Percentiles rank a stretch among this genome's conserved stretches.
Evolutionary conservation across 2,797 vertebrate genomes (phyloP).

Genomic region (Chelmon rostratus): DNA sequence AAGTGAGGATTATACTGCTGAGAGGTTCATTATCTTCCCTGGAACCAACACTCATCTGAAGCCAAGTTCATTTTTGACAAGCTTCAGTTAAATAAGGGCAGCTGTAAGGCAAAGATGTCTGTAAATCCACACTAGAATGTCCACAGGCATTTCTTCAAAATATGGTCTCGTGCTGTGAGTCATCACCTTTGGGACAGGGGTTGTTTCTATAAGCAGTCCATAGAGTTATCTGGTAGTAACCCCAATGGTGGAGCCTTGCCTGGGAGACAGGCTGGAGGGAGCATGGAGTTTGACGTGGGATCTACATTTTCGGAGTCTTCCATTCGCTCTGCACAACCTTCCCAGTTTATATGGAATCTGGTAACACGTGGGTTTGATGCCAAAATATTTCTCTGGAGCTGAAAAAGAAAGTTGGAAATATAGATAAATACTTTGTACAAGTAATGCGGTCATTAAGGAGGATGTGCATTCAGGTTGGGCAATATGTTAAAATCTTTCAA

Average conservation of each 20-base stretch:
- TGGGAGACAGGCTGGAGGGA: conserved; percentile 87
- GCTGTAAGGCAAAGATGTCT: conserved; percentile 72
- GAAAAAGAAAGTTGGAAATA: conserved; percentile 39
- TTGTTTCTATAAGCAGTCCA: conserved; percentile 91
- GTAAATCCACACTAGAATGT: conserved; percentile 73
- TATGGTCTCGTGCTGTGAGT: conserved; percentile 48
- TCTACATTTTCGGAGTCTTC: conserved; percentile 93
- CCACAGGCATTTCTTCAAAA: conserved; percentile 71
- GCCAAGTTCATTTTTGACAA: conserved; percentile 49
- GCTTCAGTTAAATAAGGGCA: conserved; percentile 59
- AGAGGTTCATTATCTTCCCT: conserved; percentile 49
- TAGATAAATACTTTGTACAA: background rate
- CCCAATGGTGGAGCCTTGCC: conserved; percentile 88
- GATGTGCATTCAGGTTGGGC: too few species aligned
- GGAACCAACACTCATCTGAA: conserved; percentile 51
- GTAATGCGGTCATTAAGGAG: background rate
- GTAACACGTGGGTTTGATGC: conserved; percentile 94
- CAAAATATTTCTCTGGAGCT: conserved; percentile 95
- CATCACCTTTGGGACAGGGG: conserved; percentile 21
- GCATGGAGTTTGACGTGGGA: conserved; percentile 87
- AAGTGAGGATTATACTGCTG: conserved; percentile 30
- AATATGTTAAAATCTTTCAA: too few species aligned
- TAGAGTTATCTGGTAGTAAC: conserved; percentile 92
- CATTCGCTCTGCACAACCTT: conserved; percentile 89
- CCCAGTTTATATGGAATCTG: conserved; percentile 97